Conservation (phyloP, 2,113 vertebrate genomes). For the Podarcis cretensis region DNA sequence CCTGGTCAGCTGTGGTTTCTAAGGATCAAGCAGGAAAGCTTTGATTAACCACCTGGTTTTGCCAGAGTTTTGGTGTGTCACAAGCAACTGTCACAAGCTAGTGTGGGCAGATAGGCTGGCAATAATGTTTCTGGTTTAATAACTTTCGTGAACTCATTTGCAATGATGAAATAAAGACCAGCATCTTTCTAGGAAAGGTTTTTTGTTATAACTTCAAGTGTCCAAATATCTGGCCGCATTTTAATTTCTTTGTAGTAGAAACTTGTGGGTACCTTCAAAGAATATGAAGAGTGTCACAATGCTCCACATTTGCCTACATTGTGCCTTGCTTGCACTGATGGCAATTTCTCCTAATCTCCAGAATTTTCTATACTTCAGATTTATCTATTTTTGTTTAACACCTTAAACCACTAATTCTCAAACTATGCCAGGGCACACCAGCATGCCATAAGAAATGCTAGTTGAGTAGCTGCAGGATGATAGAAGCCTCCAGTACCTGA, state of each 20-base stretch:
- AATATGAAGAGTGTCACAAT: slow-evolving; percentile 23
- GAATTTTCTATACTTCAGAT: slow-evolving; percentile 32
- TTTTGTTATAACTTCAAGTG: slow-evolving; percentile 1
- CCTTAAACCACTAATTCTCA: neutral
- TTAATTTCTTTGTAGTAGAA: slow-evolving; percentile 18
- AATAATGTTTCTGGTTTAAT: neutral
- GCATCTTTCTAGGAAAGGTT: neutral
- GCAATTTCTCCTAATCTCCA: slow-evolving; percentile 54
- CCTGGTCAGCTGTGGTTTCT: neutral
- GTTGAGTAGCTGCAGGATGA: neutral
- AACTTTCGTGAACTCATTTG: neutral
- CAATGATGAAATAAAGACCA: neutral
- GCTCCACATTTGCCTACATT: slow-evolving; percentile 42
- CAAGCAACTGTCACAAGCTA: neutral
- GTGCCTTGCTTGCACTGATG: slow-evolving; percentile 37
- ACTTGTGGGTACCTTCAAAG: slow-evolving; percentile 24
- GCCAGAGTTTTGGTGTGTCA: neutral
- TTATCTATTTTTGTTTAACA: neutral
- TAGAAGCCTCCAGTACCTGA: neutral
- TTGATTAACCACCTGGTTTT: neutral
- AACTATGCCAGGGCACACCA: neutral
- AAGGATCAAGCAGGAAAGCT: neutral
- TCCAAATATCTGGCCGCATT: slow-evolving; percentile 13
- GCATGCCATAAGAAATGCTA: neutral
- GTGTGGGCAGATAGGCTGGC: neutral